Evolutionary conservation across 2,113 vertebrate genomes (phyloP), one percentile per base, ranked within the genome.

Genomic region (Zapornia atra): DNA sequence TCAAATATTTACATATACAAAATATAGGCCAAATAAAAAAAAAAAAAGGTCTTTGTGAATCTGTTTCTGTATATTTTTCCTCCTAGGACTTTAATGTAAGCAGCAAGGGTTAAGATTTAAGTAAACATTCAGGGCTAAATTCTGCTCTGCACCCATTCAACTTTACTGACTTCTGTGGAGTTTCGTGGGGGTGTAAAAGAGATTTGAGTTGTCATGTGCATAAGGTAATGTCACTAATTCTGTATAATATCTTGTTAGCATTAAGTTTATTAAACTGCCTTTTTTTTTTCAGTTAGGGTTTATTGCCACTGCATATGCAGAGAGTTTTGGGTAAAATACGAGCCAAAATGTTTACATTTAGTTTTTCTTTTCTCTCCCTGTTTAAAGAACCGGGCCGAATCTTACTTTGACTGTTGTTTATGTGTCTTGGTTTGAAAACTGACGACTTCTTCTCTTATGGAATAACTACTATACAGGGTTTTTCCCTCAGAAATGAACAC

Each of bases 1-100:
- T 95, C 92, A 97, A 98, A 97, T 96, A 98, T 95, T 97, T 97
- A 82, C 81, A 86, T 95, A 76, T 48, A 51, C 50, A 97, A 95
- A 92, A 95, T 28, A 59, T 40, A 40, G 61, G 77, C 3, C 17
- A 87, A 92, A 48, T n/a, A 48, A 48, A 20, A 48, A 21, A 22
- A 48, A 21, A 11, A 48, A 96, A 94, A 92, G 38, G 19, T 92
- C 88, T 96, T 95, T 90, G 93, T 86, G 79, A 94, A 78, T 90
- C 86, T 72, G 3, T 95, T 64, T 97, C 80, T 94, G 71, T 70
- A 44, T 78, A 59, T 95, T 97, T 94, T 82, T 17, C 31, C 42
- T 69, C 56, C 73, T 82, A 50, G 36, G 72, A 82, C 44, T 80
- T 88, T 59, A 87, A 82, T 76, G 90, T 89, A 95, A 95, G 77